These are phyloP conservation scores for Nemotelus pantherinus DNA, from an alignment of 2,888 invertebrate species.

Conservation along the genomic window DNA sequence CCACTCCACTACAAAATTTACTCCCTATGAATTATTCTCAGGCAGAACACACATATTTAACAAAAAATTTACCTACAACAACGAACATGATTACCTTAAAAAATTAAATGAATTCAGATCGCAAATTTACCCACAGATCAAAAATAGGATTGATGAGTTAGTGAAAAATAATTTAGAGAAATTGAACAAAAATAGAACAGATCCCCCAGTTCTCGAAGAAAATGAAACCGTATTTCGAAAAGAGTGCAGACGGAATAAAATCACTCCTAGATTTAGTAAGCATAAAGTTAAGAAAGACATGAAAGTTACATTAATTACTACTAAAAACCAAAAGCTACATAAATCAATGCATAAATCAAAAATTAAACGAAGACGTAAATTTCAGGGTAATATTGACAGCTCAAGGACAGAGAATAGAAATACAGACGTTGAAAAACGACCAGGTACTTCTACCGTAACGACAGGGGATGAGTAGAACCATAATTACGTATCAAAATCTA, in stretches of 20 bases:
- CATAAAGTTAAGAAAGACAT: conserved; percentile 1
- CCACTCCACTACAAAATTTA: neutral
- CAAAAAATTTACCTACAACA: conserved; percentile 6
- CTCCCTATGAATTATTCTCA: neutral
- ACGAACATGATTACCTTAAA: conserved; percentile 8
- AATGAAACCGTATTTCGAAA: neutral
- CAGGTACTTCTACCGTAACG: neutral
- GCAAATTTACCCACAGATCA: neutral
- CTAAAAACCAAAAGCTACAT: conserved; percentile 25
- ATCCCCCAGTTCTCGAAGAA: neutral
- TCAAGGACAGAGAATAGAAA: conserved; percentile 17
- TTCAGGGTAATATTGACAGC: neutral
- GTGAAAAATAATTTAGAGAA: neutral
- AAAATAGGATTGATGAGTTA: neutral
- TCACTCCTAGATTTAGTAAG: neutral
- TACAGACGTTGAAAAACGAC: neutral
- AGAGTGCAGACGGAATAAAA: neutral
- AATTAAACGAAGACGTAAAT: conserved; percentile 29
- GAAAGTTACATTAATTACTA: conserved; percentile 15
- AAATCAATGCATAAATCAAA: too few species aligned
- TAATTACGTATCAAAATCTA: neutral
- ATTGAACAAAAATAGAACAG: neutral
- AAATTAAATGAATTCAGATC: conserved; percentile 28
- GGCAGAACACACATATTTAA: conserved; percentile 7
- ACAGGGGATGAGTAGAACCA: neutral